Conservation (phyloP, 1,140 invertebrate genomes). For the Drosophila pruinosa region DNA sequence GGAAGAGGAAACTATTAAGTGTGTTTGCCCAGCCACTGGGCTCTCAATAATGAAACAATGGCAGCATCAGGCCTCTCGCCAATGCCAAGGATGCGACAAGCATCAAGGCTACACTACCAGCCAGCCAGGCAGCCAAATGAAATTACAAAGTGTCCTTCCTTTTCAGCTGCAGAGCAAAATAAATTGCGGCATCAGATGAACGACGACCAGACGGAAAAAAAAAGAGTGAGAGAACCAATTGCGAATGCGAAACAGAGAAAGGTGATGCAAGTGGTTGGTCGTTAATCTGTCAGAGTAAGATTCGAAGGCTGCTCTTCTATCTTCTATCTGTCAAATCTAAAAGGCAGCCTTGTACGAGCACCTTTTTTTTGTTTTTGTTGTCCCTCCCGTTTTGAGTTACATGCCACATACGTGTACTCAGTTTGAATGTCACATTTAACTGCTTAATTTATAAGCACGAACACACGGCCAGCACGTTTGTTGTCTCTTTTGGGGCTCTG, state of each 20-base stretch:
- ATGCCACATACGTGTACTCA: conserved; percentile 13
- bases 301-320: conserved; percentile 33
- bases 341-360: conserved; percentile 3
- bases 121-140: conserved; percentile 46
- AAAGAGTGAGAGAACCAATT: not conserved
- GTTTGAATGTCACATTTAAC: conserved; percentile 30
- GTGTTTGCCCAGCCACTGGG: conserved; percentile 1
- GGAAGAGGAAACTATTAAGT: conserved; percentile 18
- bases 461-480: not conserved
- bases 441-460: conserved; percentile 31
- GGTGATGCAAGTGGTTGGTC: conserved; percentile 1
- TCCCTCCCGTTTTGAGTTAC: not conserved
- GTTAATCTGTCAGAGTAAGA: conserved; percentile 48
- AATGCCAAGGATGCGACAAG: conserved; percentile 41
- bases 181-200: conserved; percentile 46
- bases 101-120: conserved; percentile 25
- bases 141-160: conserved; percentile 68
- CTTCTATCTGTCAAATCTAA: conserved; percentile 24
- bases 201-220: conserved; percentile 1
- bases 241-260: not conserved
- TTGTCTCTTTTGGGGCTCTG: not conserved
- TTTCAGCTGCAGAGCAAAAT: conserved; percentile 19
- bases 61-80: conserved; percentile 1
- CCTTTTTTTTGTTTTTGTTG: not conserved
- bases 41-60: conserved; percentile 10